Percentiles rank a stretch among this genome's conserved stretches.
Conservation (phyloP, 2,113 vertebrate genomes). For the Typhlomys cinereus region DNA sequence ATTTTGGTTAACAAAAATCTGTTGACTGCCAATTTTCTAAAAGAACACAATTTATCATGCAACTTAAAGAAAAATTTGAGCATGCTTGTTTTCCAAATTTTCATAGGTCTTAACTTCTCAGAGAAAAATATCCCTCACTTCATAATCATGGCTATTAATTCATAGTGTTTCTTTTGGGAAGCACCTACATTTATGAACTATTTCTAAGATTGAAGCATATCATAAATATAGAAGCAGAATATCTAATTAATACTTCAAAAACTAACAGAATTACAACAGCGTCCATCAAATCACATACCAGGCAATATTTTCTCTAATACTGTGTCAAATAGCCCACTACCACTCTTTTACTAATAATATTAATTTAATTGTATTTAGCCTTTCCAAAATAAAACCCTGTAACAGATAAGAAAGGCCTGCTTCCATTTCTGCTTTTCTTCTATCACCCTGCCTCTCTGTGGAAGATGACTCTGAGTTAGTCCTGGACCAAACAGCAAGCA, state of each 20-base stretch:
- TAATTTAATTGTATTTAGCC: too few species aligned
- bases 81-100: neutral
- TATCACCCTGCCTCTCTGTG: too few species aligned
- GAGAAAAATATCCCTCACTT: neutral
- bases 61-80: neutral
- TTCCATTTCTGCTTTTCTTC: too few species aligned
- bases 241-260: neutral
- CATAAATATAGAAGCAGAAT: neutral
- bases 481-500: too few species aligned
- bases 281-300: neutral
- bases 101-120: neutral
- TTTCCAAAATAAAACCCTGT: too few species aligned
- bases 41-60: neutral
- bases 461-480: too few species aligned
- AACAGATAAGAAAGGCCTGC: too few species aligned
- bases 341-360: too few species aligned
- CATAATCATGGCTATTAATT: neutral
- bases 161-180: too few species aligned
- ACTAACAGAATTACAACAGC: too few species aligned
- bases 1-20: neutral
- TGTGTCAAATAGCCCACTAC: neutral
- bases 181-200: too few species aligned
- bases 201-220: neutral
- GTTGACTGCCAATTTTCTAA: neutral
- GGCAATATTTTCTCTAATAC: too few species aligned